Evolutionary conservation across 1,140 invertebrate genomes (phyloP).

Genomic region (Venturia canescens): DNA sequence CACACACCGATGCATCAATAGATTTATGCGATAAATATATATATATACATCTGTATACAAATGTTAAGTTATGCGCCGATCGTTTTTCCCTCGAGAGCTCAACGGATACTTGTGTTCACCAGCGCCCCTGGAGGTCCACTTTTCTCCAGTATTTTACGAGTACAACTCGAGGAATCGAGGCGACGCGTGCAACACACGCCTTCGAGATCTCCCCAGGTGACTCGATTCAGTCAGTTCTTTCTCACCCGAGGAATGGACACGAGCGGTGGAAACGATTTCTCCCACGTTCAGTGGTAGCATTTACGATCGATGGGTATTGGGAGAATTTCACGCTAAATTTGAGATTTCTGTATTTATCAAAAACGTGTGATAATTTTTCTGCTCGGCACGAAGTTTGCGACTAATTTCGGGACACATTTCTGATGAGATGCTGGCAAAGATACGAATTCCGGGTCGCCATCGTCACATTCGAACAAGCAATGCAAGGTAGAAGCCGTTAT

Average conservation of each 20-base stretch:
- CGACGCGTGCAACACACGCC: slow-evolving; percentile 22
- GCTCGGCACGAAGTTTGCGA: no score
- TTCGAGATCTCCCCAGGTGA: slow-evolving; percentile 8
- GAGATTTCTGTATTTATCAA: not conserved
- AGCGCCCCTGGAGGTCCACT: slow-evolving; percentile 34
- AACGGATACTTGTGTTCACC: slow-evolving; percentile 8
- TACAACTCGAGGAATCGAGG: slow-evolving; percentile 26
- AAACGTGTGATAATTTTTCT: no score
- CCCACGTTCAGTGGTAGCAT: not conserved
- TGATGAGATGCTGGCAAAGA: no score
- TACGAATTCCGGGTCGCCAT: no score
- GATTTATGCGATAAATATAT: not conserved
- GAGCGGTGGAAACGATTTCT: not conserved
- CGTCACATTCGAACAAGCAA: no score
- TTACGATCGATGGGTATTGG: not conserved
- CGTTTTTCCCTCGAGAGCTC: slow-evolving; percentile 6
- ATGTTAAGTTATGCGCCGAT: not conserved
- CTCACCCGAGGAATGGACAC: not conserved
- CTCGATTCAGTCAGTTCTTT: slow-evolving; percentile 7
- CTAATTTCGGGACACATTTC: no score
- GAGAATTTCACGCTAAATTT: not conserved
- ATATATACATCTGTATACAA: no score
- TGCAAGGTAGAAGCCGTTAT: no score
- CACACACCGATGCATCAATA: not conserved
- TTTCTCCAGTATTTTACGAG: slow-evolving; percentile 11